These are phyloP conservation scores for Thereva nobilitata DNA, from an alignment of 2,888 invertebrate genomes.

Conservation along the genomic window DNA sequence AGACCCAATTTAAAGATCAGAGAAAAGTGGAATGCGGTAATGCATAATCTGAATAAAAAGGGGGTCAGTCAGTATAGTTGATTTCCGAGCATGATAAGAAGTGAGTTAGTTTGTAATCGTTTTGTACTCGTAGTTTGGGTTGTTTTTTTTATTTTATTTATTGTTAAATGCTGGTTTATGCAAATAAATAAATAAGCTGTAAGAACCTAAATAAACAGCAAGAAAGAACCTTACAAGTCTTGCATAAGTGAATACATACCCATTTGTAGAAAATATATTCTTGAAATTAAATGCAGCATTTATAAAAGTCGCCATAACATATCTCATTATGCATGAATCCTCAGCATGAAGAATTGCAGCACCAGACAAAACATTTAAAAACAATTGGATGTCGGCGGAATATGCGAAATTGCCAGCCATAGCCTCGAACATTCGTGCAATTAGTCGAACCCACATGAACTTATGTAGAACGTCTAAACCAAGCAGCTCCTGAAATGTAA, in stretches of 20 bases:
- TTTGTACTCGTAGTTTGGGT: no score
- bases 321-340: conserved; percentile 92
- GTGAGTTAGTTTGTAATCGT: no score
- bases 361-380: conserved; percentile 96
- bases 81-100: no score
- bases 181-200: conserved; percentile 21
- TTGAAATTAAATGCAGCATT: conserved; percentile 98
- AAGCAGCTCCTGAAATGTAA: conserved; percentile 68
- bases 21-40: no score
- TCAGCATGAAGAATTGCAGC: conserved; percentile 95
- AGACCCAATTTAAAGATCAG: no score
- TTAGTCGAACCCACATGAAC: conserved; percentile 97
- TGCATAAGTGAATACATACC: conserved; percentile 60
- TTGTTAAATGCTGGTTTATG: no score
- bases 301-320: conserved; percentile 95
- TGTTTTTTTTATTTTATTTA: no score
- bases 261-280: conserved; percentile 97
- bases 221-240: conserved; percentile 9
- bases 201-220: not conserved
- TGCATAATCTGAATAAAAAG: no score
- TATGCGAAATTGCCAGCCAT: conserved; percentile 98
- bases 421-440: conserved; percentile 95
- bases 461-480: conserved; percentile 97
- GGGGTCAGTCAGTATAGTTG: no score
- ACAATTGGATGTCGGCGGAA: conserved; percentile 95